Base-by-base conservation (phyloP, 2,113 vertebrate species). In the Odontophorus gujanensis region DNA sequence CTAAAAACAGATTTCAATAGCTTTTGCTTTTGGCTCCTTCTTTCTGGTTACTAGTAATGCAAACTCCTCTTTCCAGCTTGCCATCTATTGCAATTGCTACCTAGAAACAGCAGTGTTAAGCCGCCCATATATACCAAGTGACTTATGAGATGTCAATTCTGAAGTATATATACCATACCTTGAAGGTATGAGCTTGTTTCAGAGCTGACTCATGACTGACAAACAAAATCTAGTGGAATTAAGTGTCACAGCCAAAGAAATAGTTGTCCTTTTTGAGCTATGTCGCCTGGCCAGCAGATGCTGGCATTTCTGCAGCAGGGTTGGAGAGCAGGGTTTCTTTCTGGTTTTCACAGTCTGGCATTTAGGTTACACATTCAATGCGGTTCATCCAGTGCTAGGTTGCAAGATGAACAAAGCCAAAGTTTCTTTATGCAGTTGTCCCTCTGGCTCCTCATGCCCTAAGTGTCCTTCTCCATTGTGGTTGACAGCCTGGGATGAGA, bases 171-270 rank as follows among this genome's bases (percentile, higher is more conserved):
- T 14, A 78, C 55, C 61, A 51, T 90, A 80, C 76, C 90, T 94
- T 43, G 65, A 92, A 94, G 93, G 90, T 92, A 90, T 76, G 63
- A 67, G 61, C 73, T 93, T 81, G 72, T 55, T 94, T 93, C 82
- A 74, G 79, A 82, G 82, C 68, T 85, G 85, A 93, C 68, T 96
- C 79, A 74, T 55, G 65, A 85, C 76, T 82, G 90, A 89, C 93
- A 87, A 58, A 53, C 48, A 12, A 62, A 92, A 91, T 67, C 63
- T 58, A 53, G 66, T 55, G 72, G 51, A 71, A 94, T 85, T 74
- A 83, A 77, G 85, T 59, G 47, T 38, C 82, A 83, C 51, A 74
- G 73, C 59, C 59, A 62, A 92, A 74, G 24, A 85, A 93, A 63
- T 74, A 63, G 71, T 80, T 85, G 76, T 61, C 28, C 51, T 83